phyloP scores from a whole-genome alignment of 2,113 vertebrate genomes.

The Gnathonemus longibarbis region DNA sequence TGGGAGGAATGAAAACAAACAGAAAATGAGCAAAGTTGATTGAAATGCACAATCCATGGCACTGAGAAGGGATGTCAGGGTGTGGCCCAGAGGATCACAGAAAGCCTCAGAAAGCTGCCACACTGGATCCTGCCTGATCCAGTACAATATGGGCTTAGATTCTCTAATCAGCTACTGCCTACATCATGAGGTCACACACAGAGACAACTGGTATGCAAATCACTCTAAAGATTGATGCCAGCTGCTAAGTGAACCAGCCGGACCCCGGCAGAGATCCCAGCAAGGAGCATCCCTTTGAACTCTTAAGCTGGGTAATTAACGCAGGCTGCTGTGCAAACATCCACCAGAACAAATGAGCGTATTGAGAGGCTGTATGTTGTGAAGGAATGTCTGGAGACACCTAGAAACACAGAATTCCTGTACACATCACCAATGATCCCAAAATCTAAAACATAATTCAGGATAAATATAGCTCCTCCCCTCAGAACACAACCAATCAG shows the following conservation, averaged over 20 bases:
- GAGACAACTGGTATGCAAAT: background rate
- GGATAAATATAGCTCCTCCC: background rate
- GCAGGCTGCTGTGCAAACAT: background rate
- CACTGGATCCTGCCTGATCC: conserved; percentile 29
- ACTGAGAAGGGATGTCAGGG: background rate
- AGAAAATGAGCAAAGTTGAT: background rate
- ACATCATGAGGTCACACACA: background rate
- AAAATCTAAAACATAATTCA: background rate
- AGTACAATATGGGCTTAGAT: conserved; percentile 18
- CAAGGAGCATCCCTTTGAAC: background rate
- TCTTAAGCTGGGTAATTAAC: background rate
- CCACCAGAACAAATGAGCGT: background rate
- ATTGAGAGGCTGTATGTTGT: background rate
- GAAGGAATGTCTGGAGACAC: background rate
- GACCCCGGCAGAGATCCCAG: background rate
- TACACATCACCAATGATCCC: background rate
- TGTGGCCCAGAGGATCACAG: background rate
- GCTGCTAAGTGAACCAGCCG: background rate
- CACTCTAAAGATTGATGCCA: background rate
- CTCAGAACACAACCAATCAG: background rate
- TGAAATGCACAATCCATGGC: background rate
- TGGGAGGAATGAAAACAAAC: background rate
- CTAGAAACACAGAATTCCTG: background rate
- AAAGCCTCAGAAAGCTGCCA: background rate
- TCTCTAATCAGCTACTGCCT: background rate